phyloP scores from a whole-genome alignment of 2,113 vertebrate genomes.

The Numenius arquata region DNA sequence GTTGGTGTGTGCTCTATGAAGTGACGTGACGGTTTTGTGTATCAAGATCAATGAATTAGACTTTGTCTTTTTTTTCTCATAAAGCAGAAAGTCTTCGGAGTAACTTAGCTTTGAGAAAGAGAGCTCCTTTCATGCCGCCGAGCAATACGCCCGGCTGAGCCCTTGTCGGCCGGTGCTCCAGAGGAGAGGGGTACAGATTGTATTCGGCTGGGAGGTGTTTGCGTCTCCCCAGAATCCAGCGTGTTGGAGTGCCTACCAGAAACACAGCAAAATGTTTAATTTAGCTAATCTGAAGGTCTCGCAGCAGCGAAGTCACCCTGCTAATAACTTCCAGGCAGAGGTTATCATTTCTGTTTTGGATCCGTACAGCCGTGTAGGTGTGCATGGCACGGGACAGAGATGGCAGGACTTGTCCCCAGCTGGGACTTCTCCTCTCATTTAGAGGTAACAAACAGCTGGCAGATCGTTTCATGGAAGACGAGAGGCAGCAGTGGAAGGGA shows the following conservation, averaged over 20 bases:
- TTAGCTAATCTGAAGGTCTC: not conserved
- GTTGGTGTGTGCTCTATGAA: slow-evolving; percentile 70
- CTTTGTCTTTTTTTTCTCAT: slow-evolving; percentile 45
- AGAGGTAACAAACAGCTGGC: not conserved
- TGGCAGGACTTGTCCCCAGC: not conserved
- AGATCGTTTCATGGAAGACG: not conserved
- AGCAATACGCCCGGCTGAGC: not conserved
- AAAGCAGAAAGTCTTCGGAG: slow-evolving; percentile 47
- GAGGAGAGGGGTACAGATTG: not conserved
- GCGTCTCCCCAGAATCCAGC: not conserved
- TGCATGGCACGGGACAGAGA: not conserved
- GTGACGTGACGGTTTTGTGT: slow-evolving; percentile 64
- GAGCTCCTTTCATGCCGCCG: slow-evolving; percentile 3
- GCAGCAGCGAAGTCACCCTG: not conserved
- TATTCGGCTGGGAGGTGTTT: not conserved
- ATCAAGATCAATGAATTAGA: slow-evolving; percentile 71
- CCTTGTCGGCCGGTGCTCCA: not conserved
- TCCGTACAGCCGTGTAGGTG: not conserved
- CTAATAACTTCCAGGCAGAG: not conserved
- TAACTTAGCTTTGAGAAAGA: slow-evolving; percentile 5
- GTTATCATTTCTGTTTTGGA: not conserved
- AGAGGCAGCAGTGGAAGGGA: not conserved
- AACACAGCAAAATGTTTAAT: not conserved
- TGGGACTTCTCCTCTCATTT: not conserved
- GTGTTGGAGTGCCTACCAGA: not conserved